Evolutionary conservation across 2,113 vertebrate genomes (phyloP), one percentile per base, ranked within the genome.

Genomic region (Alosa alosa): DNA sequence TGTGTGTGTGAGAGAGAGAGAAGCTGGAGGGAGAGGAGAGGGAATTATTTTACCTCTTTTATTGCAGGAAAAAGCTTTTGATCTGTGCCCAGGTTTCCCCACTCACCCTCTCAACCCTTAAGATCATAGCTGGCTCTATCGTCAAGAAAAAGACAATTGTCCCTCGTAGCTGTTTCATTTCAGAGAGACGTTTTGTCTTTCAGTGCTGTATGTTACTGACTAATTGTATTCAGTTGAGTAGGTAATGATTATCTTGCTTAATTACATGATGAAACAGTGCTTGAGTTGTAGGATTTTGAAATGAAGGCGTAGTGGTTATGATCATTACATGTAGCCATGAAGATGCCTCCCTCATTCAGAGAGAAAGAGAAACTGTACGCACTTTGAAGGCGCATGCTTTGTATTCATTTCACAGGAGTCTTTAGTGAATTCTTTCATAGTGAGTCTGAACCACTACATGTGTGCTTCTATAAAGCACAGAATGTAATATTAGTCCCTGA

Each of bases 11-110:
- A 36, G 31, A 36, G 49, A 75, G 10, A 72, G 60, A 83, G 47
- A 83, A 36, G n/a, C 49, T 55, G 72, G 52, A 41, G 52, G 22
- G 82, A 83, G 41, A 18, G 47, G 36, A 9, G 49, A 75, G 31
- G 49, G 41, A 41, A 68, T 55, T 41, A 87, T 87, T 90, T 83
- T 84, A 87, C 83, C 83, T 82, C 85, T 82, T 89, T 90, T 89
- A 87, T 91, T 91, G 90, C 89, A 87, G 88, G 87, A 87, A 87
- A 84, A 57, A 82, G 91, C 89, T 91, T 93, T 92, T 92, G 90
- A 92, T 92, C 88, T 85, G 36, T 81, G 88, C 86, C 90, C 90
- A 87, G 90, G 84, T 88, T 92, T 91, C 91, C 87, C 86, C 87
- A 75, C 46, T 46, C 83, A 75, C 44, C n/a, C 44, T 25, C 46